A percentile compares a stretch with the other conserved stretches of the same genome.
Conservation (phyloP, 1,140 invertebrate genomes). For the Drosophila chauvacae region DNA sequence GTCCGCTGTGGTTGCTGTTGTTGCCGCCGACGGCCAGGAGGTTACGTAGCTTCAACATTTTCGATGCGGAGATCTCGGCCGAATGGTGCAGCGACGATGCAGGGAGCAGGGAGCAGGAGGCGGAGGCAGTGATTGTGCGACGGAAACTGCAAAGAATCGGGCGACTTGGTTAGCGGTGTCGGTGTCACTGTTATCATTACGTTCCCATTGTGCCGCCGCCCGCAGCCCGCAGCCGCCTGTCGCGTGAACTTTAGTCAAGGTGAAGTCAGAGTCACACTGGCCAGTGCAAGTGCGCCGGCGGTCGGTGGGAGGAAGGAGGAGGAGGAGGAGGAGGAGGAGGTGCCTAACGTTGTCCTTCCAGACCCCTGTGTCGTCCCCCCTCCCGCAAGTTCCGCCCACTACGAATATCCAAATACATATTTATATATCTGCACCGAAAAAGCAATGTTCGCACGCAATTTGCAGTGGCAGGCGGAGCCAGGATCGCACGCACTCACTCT, state of each 20-base stretch:
- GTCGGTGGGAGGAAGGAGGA: constrained; percentile 4
- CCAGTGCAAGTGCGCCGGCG: constrained; percentile 40
- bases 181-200: constrained; percentile 63
- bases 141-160: constrained; percentile 61
- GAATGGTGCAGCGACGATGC: constrained; percentile 17
- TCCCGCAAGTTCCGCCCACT: not conserved
- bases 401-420: not conserved
- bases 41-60: constrained; percentile 77
- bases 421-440: not conserved
- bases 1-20: constrained; percentile 27
- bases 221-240: constrained; percentile 48
- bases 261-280: constrained; percentile 74
- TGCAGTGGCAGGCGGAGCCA: not conserved
- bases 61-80: constrained; percentile 29
- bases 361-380: constrained; percentile 2
- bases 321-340: not conserved
- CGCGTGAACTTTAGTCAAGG: constrained; percentile 77
- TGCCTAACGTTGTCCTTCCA: constrained; percentile 11
- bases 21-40: constrained; percentile 49
- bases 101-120: constrained; percentile 13
- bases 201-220: constrained; percentile 17
- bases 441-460: not conserved
- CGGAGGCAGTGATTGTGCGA: constrained; percentile 29
- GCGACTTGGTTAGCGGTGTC: constrained; percentile 55
- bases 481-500: constrained; percentile 44